phyloP scores from a whole-genome alignment of 1,140 invertebrate genomes.

The Scaptomyza montana region DNA sequence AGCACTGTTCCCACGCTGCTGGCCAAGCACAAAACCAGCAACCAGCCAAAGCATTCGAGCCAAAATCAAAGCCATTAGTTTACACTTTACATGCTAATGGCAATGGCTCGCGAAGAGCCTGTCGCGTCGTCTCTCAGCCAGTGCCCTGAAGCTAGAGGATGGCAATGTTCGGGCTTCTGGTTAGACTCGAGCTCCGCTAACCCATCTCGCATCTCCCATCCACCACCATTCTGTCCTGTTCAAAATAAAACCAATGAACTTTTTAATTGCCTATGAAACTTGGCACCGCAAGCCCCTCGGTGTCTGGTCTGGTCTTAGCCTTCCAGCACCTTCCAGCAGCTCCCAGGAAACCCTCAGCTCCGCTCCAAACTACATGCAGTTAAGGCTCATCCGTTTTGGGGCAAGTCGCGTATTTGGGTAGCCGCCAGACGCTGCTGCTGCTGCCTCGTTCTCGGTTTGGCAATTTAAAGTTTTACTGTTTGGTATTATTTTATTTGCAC shows the following conservation, averaged over 20 bases:
- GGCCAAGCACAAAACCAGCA: constrained; percentile 8
- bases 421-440: constrained; percentile 36
- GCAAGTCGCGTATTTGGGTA: constrained; percentile 65
- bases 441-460: constrained; percentile 5
- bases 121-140: constrained; percentile 18
- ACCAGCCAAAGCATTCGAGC: constrained; percentile 8
- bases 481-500: constrained; percentile 66
- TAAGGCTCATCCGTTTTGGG: constrained; percentile 18
- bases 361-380: constrained; percentile 6
- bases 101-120: constrained; percentile 27
- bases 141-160: constrained; percentile 20
- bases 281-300: constrained; percentile 10
- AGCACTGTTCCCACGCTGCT: constrained; percentile 70
- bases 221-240: constrained; percentile 15
- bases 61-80: constrained; percentile 78
- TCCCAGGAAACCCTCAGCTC: constrained; percentile 8
- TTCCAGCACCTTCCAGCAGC: background rate
- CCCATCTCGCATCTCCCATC: background rate
- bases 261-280: constrained; percentile 82
- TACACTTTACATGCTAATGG: constrained; percentile 82
- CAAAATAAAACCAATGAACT: constrained; percentile 74
- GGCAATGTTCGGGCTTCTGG: constrained; percentile 37
- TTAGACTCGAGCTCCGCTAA: constrained; percentile 1
- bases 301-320: background rate
- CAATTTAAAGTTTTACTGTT: constrained; percentile 63